phyloP scores from a whole-genome alignment of 2,797 vertebrate species.

The Diceros bicornis region DNA sequence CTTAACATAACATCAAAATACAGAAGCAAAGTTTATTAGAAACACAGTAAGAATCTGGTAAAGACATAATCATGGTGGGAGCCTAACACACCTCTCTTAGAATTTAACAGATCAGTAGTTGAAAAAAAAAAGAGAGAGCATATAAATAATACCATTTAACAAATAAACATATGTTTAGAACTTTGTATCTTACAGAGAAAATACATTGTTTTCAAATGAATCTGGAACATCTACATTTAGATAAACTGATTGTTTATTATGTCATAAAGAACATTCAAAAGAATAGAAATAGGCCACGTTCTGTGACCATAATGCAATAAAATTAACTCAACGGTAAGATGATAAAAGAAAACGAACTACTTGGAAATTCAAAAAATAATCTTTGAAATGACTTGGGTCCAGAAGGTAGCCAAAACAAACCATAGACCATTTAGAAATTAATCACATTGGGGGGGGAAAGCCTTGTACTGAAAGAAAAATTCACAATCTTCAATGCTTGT shows the following conservation, averaged over 20 bases:
- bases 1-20: background rate
- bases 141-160: background rate
- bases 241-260: constrained; percentile 2
- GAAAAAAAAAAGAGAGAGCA: background rate
- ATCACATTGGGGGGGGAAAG: background rate
- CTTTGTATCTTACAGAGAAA: background rate
- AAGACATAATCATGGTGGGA: background rate
- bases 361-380: constrained; percentile 24
- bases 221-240: background rate
- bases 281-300: background rate
- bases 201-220: constrained; percentile 11
- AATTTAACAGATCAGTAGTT: background rate
- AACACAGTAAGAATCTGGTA: background rate
- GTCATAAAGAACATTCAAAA: background rate
- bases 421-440: constrained; percentile 27
- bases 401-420: constrained; percentile 3
- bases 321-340: constrained; percentile 19
- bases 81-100: background rate
- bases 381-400: background rate
- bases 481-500: background rate
- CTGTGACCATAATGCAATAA: background rate
- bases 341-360: background rate
- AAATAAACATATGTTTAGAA: background rate
- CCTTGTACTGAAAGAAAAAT: background rate
- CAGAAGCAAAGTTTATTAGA: background rate